Evolutionary conservation across 2,113 vertebrate species (phyloP).

Genomic region (Barbus barbus): DNA sequence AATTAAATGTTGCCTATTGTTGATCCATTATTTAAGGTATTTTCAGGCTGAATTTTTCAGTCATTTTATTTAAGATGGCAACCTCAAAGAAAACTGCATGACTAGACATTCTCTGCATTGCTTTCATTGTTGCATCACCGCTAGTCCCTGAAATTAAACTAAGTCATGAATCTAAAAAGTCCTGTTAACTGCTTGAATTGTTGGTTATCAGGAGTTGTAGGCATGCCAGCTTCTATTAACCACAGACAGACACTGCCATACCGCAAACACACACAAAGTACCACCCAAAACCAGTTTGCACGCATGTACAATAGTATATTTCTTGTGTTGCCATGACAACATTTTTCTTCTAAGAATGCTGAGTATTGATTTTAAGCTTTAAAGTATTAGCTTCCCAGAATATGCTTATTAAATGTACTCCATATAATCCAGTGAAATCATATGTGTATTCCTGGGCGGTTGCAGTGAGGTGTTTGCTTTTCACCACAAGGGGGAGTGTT

Average conservation of each 20-base stretch:
- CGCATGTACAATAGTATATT: background rate
- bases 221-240: constrained; percentile 20
- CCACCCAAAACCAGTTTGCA: constrained; percentile 31
- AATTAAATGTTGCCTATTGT: background rate
- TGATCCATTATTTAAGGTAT: background rate
- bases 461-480: background rate
- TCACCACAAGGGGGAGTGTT: constrained; percentile 73
- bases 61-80: background rate
- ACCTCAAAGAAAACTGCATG: background rate
- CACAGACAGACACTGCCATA: constrained; percentile 20
- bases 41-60: background rate
- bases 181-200: background rate
- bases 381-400: constrained; percentile 21
- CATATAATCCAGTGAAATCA: constrained; percentile 50
- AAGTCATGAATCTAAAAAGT: constrained; percentile 4
- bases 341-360: background rate
- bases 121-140: background rate
- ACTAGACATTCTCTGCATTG: background rate
- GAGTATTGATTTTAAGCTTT: constrained; percentile 25
- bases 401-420: constrained; percentile 22
- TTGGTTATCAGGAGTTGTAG: constrained; percentile 5
- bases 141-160: background rate
- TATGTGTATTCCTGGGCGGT: constrained; percentile 69
- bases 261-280: constrained; percentile 4
- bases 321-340: constrained; percentile 13